Evolutionary conservation across 2,888 invertebrate genomes (phyloP).

Genomic region (Cremastinae sp.): DNA sequence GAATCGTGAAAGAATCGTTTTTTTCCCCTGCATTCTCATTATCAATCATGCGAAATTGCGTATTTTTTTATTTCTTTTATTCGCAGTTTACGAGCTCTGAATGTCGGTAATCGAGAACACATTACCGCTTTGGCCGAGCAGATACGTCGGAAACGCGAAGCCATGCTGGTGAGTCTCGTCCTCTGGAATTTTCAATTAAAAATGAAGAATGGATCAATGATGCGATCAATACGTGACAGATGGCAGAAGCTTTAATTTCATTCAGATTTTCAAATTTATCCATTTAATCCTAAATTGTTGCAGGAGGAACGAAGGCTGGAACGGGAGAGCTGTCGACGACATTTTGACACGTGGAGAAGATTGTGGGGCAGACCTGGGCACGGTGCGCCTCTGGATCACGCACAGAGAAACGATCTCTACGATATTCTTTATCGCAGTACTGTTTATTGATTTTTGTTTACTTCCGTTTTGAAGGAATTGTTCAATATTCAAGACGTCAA

Average conservation of each 20-base stretch:
- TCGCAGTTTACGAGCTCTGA: conserved; percentile 68
- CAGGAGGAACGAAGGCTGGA: conserved; percentile 85
- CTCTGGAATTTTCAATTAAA: conserved; percentile 18
- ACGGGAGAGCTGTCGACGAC: conserved; percentile 84
- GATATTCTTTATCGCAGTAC: conserved; percentile 76
- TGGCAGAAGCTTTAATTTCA: background rate
- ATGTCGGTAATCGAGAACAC: conserved; percentile 70
- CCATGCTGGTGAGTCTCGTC: conserved; percentile 71
- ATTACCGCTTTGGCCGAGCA: conserved; percentile 72
- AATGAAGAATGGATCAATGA: conserved; percentile 16
- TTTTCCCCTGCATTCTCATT: background rate
- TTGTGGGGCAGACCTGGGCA: conserved; percentile 92
- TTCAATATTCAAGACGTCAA: too few relatives aligned
- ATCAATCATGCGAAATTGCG: background rate
- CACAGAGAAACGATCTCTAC: conserved; percentile 77
- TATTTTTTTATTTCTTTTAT: conserved; percentile 20
- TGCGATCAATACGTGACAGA: conserved; percentile 8
- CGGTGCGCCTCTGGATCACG: conserved; percentile 81
- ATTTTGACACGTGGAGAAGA: conserved; percentile 88
- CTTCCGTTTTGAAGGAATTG: too few relatives aligned
- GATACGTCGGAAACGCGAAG: conserved; percentile 72
- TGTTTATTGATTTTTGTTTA: conserved; percentile 71
- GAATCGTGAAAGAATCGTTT: too few relatives aligned
- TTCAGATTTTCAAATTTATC: background rate
- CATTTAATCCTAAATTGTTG: conserved; percentile 62